Base-by-base conservation (phyloP, 1,140 invertebrate species). In the Muscidifurax raptorellus region DNA sequence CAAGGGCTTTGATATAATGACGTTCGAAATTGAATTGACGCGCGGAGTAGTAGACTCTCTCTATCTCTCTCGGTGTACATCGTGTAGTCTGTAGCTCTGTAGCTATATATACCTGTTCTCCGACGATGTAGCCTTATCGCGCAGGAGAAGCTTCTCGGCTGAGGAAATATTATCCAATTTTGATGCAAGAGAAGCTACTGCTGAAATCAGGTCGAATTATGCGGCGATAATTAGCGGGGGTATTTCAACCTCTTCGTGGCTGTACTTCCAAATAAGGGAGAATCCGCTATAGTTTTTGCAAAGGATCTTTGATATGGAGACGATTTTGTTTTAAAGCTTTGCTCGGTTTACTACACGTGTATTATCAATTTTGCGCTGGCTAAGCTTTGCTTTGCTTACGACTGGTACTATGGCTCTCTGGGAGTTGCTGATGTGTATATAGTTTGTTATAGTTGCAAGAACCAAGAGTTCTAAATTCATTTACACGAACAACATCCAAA, bases 1-100 rank as follows among this genome's bases (percentile, higher is more conserved):
- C 52, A 59, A 59, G 22, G 52, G 52, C 52, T 59, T 59, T 59
- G 52, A 59, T 59, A 59, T 59, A 69, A 28, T 30, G 22, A 27
- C 66, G 15, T 69, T 69, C 66, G 66, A 69, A 69, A 69, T 69
- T 69, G 66, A 69, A 69, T 69, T 69, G 66, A 69, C 66, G 66
- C 27, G 28, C 2, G 64, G 52, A 59, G 52, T 59, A 59, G 52
- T 59, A 6, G 52, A 59, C 52, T 59, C 52, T 59, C 47, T 52
- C 47, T 52, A 0, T 4, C 18, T 52, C 47, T 22, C 12, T 44
- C 44, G 15, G 5, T 6, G 52, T 22, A 59, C 18, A 59, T 59
- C 52, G 52, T n/a, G 18, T 59, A 59, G 52, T 22, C 22, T 47
- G 44, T 18, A 59, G 22, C 52, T 59, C 52, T 22, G 52, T n/a